A percentile compares a stretch with the other conserved stretches of the same genome.
Evolutionary conservation across 2,888 invertebrate species (phyloP).

Genomic region (Neoscelio sp.): DNA sequence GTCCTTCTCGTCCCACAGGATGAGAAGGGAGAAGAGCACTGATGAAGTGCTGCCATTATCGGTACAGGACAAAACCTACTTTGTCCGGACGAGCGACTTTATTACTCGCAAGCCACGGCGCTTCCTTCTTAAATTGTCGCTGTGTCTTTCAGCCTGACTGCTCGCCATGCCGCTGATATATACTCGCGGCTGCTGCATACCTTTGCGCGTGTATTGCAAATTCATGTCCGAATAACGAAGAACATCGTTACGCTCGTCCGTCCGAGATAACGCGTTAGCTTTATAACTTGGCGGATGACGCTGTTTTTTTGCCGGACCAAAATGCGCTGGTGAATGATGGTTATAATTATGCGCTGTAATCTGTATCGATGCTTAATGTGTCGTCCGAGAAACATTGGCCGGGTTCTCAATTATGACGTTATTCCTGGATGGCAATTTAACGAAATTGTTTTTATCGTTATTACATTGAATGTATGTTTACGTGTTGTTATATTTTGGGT

Average conservation of each 20-base stretch:
- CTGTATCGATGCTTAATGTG: conserved; percentile 38
- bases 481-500: conserved; percentile 1
- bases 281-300: conserved; percentile 44
- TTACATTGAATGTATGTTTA: not conserved
- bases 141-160: conserved; percentile 55
- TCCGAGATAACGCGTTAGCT: conserved; percentile 55
- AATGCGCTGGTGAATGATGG: conserved; percentile 28
- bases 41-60: conserved; percentile 83
- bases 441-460: not conserved
- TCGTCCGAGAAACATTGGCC: conserved; percentile 3
- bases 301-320: conserved; percentile 32
- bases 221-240: conserved; percentile 64
- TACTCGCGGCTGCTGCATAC: conserved; percentile 53
- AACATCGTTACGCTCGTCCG: conserved; percentile 60
- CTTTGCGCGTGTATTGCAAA: conserved; percentile 61
- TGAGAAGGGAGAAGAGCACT: conserved; percentile 74
- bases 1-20: conserved; percentile 76
- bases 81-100: conserved; percentile 79
- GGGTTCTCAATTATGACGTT: not conserved
- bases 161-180: conserved; percentile 52
- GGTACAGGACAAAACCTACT: conserved; percentile 81
- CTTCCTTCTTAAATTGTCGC: conserved; percentile 74
- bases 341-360: conserved; percentile 37
- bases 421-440: no score
- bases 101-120: conserved; percentile 80